Percentiles rank a stretch among this genome's conserved stretches.
Evolutionary conservation across 2,797 vertebrate genomes (phyloP).

Genomic region (Sebastes glaucus): DNA sequence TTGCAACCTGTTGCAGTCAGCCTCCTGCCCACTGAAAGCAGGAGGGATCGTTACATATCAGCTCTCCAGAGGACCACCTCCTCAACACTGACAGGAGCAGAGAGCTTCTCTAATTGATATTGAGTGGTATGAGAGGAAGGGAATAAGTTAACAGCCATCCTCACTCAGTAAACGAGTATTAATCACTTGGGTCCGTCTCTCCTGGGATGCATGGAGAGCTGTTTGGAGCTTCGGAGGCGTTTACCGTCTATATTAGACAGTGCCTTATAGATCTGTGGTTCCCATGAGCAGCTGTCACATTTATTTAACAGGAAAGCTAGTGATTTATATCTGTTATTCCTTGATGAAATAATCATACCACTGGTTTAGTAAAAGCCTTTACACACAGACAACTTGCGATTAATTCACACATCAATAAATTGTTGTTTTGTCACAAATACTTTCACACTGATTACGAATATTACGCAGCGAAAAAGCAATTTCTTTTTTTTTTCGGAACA

Average conservation of each 20-base stretch:
- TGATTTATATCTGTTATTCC: not conserved
- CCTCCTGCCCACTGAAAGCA: not conserved
- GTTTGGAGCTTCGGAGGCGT: conserved; percentile 2
- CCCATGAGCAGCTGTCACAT: not conserved
- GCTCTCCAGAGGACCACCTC: conserved; percentile 17
- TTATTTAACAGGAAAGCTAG: not conserved
- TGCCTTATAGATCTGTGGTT: not conserved
- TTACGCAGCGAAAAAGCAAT: too few relatives aligned
- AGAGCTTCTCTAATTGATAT: conserved; percentile 65
- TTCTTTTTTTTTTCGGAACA: too few relatives aligned
- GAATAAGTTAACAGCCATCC: conserved; percentile 34
- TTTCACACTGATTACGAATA: too few relatives aligned
- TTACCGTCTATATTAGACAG: conserved; percentile 48
- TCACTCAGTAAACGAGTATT: conserved; percentile 51
- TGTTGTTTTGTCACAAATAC: too few relatives aligned
- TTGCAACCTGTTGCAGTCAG: not conserved
- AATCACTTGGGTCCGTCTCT: conserved; percentile 48
- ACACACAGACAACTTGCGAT: too few relatives aligned
- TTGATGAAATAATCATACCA: not conserved
- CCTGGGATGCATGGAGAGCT: conserved; percentile 6
- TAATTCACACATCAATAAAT: too few relatives aligned
- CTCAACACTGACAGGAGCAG: conserved; percentile 1
- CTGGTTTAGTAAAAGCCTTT: not conserved
- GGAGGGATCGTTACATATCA: conserved; percentile 7
- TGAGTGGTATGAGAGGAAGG: conserved; percentile 49